Conservation (phyloP, 23 tunicate genomes). For the Trididemnum clinides region DNA sequence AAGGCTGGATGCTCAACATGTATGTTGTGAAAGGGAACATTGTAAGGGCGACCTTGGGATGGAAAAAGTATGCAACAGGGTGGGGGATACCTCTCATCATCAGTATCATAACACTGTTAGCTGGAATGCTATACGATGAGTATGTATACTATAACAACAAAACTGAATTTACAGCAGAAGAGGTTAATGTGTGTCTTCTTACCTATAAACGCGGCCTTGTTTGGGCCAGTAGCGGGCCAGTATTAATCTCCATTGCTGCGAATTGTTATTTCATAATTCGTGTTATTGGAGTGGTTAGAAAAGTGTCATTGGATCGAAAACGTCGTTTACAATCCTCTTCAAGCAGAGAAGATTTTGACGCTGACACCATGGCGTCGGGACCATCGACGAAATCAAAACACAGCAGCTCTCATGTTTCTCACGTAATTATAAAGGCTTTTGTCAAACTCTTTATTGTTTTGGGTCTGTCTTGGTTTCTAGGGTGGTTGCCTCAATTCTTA, state of each 20-base stretch:
- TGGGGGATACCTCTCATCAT: conserved; percentile 36
- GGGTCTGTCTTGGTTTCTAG: conserved; percentile 43
- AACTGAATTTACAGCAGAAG: not conserved
- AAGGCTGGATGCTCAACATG: conserved; percentile 35
- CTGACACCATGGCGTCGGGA: not conserved
- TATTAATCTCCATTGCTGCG: not conserved
- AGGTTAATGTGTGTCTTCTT: not conserved
- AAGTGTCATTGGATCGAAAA: conserved; percentile 8
- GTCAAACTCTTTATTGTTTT: conserved; percentile 39
- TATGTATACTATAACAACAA: not conserved
- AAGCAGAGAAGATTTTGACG: not conserved
- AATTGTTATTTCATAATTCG: conserved; percentile 8
- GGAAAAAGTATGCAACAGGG: conserved; percentile 31
- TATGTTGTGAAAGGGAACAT: conserved; percentile 40
- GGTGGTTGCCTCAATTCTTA: conserved; percentile 38
- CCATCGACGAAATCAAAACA: not conserved
- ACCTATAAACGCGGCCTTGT: not conserved
- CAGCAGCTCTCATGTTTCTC: not conserved
- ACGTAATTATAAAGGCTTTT: conserved; percentile 22
- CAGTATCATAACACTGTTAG: not conserved
- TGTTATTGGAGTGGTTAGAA: not conserved
- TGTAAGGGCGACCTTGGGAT: conserved; percentile 17
- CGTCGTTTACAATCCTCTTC: not conserved
- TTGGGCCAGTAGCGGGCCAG: conserved; percentile 29
- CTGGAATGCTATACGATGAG: not conserved